These are phyloP conservation scores for Slavum lentiscoides DNA, from an alignment of 2,888 invertebrate genomes.

Conservation along the genomic window DNA sequence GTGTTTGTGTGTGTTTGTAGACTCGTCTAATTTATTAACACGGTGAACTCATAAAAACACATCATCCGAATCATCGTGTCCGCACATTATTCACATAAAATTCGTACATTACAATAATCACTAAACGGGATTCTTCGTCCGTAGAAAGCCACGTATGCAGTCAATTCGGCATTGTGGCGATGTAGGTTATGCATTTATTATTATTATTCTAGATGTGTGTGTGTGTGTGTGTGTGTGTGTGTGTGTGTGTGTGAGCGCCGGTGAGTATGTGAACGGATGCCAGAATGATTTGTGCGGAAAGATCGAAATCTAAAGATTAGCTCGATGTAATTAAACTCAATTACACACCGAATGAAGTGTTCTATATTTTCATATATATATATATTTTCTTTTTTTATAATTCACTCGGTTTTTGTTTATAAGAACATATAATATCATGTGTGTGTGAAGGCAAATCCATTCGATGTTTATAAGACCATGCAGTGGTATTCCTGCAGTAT, in stretches of 20 bases:
- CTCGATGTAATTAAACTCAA: slow-evolving; percentile 49
- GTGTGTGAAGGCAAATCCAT: slow-evolving; percentile 25
- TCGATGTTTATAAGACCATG: slow-evolving; percentile 41
- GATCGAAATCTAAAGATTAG: slow-evolving; percentile 52
- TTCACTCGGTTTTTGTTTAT: slow-evolving; percentile 1
- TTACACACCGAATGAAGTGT: slow-evolving; percentile 51
- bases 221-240: background rate
- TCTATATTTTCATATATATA: slow-evolving; percentile 13
- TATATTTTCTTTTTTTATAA: background rate
- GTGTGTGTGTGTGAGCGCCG: background rate
- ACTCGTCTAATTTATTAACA: too few species aligned
- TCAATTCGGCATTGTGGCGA: slow-evolving; percentile 2
- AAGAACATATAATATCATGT: background rate
- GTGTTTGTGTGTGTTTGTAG: too few species aligned
- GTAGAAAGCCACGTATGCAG: slow-evolving; percentile 3
- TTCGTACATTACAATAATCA: background rate
- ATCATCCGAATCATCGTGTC: too few species aligned
- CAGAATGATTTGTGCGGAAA: slow-evolving; percentile 48
- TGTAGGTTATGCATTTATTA: background rate
- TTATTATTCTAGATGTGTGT: background rate
- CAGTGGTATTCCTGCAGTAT: background rate
- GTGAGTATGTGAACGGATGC: slow-evolving; percentile 50
- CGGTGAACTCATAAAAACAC: too few species aligned
- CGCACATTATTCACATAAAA: too few species aligned
- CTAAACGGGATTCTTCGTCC: slow-evolving; percentile 3